phyloP scores from a whole-genome alignment of 2,888 invertebrate genomes.

The Hirtodrosophila confusa region DNA sequence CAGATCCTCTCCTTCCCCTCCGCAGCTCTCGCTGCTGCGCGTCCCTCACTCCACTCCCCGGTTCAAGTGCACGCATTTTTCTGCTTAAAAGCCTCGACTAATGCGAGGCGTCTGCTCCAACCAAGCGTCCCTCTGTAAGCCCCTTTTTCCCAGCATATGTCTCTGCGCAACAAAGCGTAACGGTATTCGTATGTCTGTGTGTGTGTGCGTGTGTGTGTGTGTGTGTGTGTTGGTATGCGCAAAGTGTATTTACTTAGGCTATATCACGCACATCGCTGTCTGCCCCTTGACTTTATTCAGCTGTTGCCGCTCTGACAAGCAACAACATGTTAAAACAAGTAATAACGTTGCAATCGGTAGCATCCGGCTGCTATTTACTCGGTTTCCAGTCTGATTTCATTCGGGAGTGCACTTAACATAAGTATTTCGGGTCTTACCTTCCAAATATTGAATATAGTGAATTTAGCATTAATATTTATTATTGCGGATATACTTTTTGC shows the following conservation, averaged over 20 bases:
- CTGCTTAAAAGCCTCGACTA: conserved; percentile 80
- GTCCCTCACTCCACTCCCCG: neutral
- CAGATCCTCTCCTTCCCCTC: neutral
- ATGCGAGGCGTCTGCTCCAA: conserved; percentile 67
- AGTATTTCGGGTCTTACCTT: no score
- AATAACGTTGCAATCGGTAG: neutral
- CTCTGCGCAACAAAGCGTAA: conserved; percentile 77
- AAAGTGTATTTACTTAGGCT: conserved; percentile 75
- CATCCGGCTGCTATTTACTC: conserved; percentile 6
- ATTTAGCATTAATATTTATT: no score
- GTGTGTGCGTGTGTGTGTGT: conserved; percentile 11
- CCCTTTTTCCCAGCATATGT: conserved; percentile 47
- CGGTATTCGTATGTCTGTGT: conserved; percentile 32
- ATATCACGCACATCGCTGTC: conserved; percentile 50
- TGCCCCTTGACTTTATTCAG: conserved; percentile 59
- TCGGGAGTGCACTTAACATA: no score
- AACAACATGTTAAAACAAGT: conserved; percentile 7
- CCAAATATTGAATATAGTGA: no score
- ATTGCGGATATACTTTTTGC: no score
- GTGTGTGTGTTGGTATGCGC: conserved; percentile 25
- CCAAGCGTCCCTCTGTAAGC: conserved; percentile 29
- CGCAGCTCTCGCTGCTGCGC: no score
- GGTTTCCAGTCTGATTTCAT: neutral
- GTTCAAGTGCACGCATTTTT: conserved; percentile 79
- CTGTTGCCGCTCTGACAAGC: conserved; percentile 45